A percentile compares a stretch with the other conserved stretches of the same genome.
These are phyloP conservation scores for Chrysolina americana DNA, from an alignment of 2,888 invertebrate genomes.

Conservation along the genomic window DNA sequence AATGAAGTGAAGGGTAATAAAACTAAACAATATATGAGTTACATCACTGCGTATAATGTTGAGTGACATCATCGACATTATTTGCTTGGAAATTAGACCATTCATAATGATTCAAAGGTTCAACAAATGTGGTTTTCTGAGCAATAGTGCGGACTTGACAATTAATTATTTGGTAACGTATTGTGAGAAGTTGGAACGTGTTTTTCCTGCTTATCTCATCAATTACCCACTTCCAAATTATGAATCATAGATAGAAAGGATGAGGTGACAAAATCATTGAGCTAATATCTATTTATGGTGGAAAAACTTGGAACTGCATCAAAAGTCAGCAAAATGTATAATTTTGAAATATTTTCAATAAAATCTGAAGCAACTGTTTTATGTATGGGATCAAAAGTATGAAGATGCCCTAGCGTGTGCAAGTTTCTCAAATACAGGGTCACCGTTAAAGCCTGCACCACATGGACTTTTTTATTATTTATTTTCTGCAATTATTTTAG, in stretches of 20 bases:
- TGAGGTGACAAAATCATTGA: not conserved
- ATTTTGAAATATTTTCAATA: too few species aligned
- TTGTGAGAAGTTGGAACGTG: not conserved
- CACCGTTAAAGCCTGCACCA: too few species aligned
- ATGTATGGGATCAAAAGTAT: too few species aligned
- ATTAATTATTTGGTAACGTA: slow-evolving; percentile 4
- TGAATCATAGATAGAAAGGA: not conserved
- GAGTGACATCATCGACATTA: slow-evolving; percentile 10
- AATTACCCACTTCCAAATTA: not conserved
- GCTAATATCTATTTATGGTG: not conserved
- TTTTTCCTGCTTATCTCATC: not conserved
- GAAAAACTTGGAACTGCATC: too few species aligned
- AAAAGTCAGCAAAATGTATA: too few species aligned
- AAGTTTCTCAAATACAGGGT: too few species aligned
- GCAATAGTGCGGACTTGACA: not conserved
- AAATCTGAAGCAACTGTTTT: too few species aligned
- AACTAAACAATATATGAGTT: slow-evolving; percentile 2
- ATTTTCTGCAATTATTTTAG: too few species aligned
- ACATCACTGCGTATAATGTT: slow-evolving; percentile 1
- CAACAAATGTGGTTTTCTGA: slow-evolving; percentile 13
- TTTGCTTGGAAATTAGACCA: slow-evolving; percentile 12
- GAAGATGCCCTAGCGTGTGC: too few species aligned
- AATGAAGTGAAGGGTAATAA: slow-evolving; percentile 14
- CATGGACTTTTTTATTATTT: too few species aligned
- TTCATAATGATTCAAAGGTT: slow-evolving; percentile 9